phyloP scores from a whole-genome alignment of 1,140 invertebrate species.

The Drosophila bocqueti region DNA sequence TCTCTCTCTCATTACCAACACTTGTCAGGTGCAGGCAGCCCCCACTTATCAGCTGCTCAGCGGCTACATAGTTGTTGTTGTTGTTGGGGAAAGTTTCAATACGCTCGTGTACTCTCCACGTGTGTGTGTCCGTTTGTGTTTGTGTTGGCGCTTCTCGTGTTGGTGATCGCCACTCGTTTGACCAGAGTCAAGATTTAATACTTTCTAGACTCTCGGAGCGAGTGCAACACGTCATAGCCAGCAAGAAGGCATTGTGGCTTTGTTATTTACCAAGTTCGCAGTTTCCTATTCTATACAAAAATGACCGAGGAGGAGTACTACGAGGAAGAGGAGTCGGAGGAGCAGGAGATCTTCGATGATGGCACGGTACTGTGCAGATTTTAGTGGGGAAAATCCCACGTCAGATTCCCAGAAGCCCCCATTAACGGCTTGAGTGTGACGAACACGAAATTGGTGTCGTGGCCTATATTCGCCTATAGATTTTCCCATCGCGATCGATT shows the following conservation, averaged over 20 bases:
- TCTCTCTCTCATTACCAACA: constrained; percentile 17
- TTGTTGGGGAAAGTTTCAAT: constrained; percentile 78
- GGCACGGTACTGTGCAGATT: constrained; percentile 50
- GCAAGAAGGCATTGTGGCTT: constrained; percentile 30
- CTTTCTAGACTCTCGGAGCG: constrained; percentile 76
- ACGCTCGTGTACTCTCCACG: constrained; percentile 9
- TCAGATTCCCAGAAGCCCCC: constrained; percentile 7
- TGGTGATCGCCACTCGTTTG: constrained; percentile 67
- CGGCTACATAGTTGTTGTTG: not conserved
- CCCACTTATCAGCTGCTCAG: constrained; percentile 61
- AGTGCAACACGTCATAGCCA: constrained; percentile 72
- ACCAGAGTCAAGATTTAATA: constrained; percentile 75
- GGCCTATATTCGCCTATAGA: constrained; percentile 53
- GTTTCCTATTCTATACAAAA: constrained; percentile 13
- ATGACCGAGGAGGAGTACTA: constrained; percentile 60
- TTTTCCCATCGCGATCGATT: constrained; percentile 10
- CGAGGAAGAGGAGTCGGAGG: constrained; percentile 59
- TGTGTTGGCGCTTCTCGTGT: constrained; percentile 14
- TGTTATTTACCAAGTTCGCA: constrained; percentile 16
- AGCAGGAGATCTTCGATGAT: constrained; percentile 73
- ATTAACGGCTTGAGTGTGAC: constrained; percentile 43
- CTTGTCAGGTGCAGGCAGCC: constrained; percentile 25
- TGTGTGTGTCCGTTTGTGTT: constrained; percentile 24
- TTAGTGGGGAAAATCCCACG: constrained; percentile 4
- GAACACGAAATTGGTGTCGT: constrained; percentile 69